Percentiles rank a stretch among this genome's conserved stretches.
Evolutionary conservation across 1,140 invertebrate genomes (phyloP).

Genomic region (Microplitis demolitor): DNA sequence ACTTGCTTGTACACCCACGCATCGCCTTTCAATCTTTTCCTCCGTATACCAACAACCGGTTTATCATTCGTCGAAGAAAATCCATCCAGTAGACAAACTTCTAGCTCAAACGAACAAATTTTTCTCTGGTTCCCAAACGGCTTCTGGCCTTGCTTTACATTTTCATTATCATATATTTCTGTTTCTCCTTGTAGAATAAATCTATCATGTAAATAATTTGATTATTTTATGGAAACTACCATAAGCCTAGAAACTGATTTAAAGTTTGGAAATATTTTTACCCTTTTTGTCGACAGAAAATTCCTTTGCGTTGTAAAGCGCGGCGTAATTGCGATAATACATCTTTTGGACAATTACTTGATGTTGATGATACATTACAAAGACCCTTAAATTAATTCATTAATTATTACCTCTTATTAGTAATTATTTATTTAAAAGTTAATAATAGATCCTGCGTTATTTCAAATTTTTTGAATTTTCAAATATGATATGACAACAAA

Average conservation of each 20-base stretch:
- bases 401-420: too few relatives aligned
- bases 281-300: conserved; percentile 74
- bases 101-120: conserved; percentile 77
- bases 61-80: conserved; percentile 39
- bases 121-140: conserved; percentile 47
- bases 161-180: conserved; percentile 43
- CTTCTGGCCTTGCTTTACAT: conserved; percentile 35
- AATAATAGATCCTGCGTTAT: too few relatives aligned
- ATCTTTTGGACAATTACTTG: conserved; percentile 68
- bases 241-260: not conserved
- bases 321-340: conserved; percentile 68
- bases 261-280: conserved; percentile 47
- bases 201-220: conserved; percentile 53
- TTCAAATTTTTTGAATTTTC: too few relatives aligned
- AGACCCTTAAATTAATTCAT: conserved; percentile 63
- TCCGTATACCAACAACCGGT: conserved; percentile 70
- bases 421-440: too few relatives aligned
- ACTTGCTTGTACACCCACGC: conserved; percentile 85
- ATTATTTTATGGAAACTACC: conserved; percentile 2
- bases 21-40: conserved; percentile 82
- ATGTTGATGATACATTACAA: conserved; percentile 76
- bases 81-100: conserved; percentile 71
- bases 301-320: conserved; percentile 71
- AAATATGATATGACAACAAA: too few relatives aligned
- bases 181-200: conserved; percentile 71